A percentile compares a stretch with the other conserved stretches of the same genome.
Evolutionary conservation across 2,888 invertebrate genomes (phyloP).

Genomic region (Chloroclystis v-ata): DNA sequence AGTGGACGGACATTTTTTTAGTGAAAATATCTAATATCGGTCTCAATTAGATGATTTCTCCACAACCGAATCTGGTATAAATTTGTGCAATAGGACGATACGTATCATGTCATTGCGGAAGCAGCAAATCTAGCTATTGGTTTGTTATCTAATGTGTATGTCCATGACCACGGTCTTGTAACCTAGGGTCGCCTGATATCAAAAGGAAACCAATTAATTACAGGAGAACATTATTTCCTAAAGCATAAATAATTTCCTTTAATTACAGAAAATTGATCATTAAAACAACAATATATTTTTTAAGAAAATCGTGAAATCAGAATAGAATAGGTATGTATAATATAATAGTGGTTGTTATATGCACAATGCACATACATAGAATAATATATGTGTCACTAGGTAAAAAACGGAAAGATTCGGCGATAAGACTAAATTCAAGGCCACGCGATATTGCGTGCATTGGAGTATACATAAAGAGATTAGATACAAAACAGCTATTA

Average conservation of each 20-base stretch:
- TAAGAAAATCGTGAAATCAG: too few species aligned
- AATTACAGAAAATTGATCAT: too few species aligned
- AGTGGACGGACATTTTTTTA: conserved; percentile 1
- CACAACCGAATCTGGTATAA: too few species aligned
- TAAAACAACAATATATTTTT: too few species aligned
- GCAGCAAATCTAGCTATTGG: conserved; percentile 32
- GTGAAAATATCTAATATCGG: conserved; percentile 23
- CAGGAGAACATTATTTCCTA: conserved; percentile 4
- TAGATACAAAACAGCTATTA: conserved; percentile 51
- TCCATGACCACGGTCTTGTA: conserved; percentile 46
- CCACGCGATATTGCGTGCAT: conserved; percentile 41
- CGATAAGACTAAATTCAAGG: conserved; percentile 62
- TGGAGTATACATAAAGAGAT: conserved; percentile 51
- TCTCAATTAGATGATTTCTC: too few species aligned
- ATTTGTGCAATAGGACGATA: too few species aligned
- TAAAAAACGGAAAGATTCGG: conserved; percentile 42
- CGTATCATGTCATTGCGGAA: conserved; percentile 34
- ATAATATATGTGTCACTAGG: conserved; percentile 47
- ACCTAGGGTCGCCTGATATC: conserved; percentile 41
- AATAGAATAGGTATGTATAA: too few species aligned
- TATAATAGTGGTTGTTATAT: too few species aligned
- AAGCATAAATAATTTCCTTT: too few species aligned
- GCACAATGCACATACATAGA: not conserved
- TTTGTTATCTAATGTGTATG: conserved; percentile 39
- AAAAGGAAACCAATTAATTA: conserved; percentile 29